These are phyloP conservation scores for Sarcoramphus papa DNA, from an alignment of 2,797 vertebrate species.

Conservation along the genomic window DNA sequence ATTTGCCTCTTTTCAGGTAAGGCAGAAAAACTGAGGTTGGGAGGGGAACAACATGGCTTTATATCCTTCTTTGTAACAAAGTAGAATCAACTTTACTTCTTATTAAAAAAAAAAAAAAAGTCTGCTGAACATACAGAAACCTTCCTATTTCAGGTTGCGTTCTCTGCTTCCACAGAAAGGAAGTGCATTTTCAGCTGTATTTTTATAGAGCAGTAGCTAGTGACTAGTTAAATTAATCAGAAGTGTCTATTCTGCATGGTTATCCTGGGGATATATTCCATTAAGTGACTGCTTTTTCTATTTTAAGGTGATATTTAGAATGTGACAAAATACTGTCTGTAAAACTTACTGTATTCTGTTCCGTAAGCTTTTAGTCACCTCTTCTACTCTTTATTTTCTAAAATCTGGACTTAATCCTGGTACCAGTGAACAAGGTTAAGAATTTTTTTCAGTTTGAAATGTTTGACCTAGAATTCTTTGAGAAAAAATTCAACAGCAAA, in stretches of 20 bases:
- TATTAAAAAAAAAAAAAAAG: background rate
- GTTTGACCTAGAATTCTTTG: background rate
- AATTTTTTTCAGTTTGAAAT: background rate
- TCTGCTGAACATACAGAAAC: background rate
- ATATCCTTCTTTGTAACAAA: background rate
- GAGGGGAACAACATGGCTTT: background rate
- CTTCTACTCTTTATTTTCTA: background rate
- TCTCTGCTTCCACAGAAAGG: background rate
- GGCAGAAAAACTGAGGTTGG: background rate
- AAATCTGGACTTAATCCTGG: background rate
- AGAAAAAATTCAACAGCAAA: background rate
- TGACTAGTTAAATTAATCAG: slow-evolving; percentile 27
- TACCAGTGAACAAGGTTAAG: background rate
- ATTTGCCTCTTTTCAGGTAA: background rate
- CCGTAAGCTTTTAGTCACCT: background rate
- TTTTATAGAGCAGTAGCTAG: slow-evolving; percentile 9
- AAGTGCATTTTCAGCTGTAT: slow-evolving; percentile 28
- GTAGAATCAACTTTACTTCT: background rate
- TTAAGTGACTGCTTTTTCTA: slow-evolving; percentile 15
- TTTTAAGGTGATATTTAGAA: slow-evolving; percentile 23
- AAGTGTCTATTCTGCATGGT: background rate
- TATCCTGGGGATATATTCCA: slow-evolving; percentile 10
- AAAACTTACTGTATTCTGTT: background rate
- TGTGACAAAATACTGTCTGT: background rate
- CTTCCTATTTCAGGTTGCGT: background rate